These are phyloP conservation scores for Mallotus villosus DNA, from an alignment of 2,797 vertebrate species.

Conservation along the genomic window DNA sequence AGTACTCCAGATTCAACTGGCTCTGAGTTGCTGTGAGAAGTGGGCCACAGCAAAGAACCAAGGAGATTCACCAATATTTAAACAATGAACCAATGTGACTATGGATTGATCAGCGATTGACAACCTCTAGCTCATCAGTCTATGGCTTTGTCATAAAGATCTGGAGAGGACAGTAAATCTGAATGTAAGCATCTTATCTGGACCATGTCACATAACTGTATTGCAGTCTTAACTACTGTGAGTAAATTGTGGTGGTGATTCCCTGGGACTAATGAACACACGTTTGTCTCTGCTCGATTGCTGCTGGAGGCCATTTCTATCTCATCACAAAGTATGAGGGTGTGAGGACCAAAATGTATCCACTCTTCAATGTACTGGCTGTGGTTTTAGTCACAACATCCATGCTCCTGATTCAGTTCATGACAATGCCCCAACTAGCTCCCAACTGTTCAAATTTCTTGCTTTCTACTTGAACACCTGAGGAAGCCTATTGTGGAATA, in stretches of 20 bases:
- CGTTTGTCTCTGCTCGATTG: slow-evolving; percentile 1
- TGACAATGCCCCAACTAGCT: neutral
- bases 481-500: neutral
- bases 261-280: neutral
- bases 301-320: slow-evolving; percentile 22
- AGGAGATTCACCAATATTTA: too few relatives aligned
- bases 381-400: slow-evolving; percentile 12
- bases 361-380: slow-evolving; percentile 28
- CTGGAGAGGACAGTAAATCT: too few relatives aligned
- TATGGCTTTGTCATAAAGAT: too few relatives aligned
- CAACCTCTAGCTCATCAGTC: too few relatives aligned
- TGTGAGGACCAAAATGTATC: slow-evolving; percentile 9
- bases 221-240: neutral
- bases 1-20: slow-evolving; percentile 73
- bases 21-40: slow-evolving; percentile 69
- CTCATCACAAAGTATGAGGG: slow-evolving; percentile 17
- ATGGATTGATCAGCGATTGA: too few relatives aligned
- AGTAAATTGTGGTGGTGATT: neutral
- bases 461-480: neutral
- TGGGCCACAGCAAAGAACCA: too few relatives aligned
- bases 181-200: too few relatives aligned
- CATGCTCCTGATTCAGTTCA: neutral
- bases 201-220: too few relatives aligned
- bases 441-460: neutral
- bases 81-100: too few relatives aligned